Conservation (phyloP, 2,113 vertebrate genomes). For the Lepus europaeus region DNA sequence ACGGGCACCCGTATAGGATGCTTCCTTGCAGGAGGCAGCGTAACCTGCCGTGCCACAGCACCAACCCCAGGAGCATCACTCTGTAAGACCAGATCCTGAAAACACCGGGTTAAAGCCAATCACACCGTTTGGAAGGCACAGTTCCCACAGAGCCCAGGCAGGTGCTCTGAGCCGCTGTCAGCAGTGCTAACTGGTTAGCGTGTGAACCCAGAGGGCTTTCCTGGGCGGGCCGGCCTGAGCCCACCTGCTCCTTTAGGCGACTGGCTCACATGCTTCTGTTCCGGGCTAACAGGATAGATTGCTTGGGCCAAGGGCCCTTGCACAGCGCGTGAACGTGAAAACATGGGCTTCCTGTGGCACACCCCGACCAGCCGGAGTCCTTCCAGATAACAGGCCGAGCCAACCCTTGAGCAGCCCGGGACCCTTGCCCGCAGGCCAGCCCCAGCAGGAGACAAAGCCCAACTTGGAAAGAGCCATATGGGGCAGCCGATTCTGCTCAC, state of each 20-base stretch:
- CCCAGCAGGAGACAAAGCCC: slow-evolving; percentile 68
- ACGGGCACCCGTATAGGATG: no score
- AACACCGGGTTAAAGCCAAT: not conserved
- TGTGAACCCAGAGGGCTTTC: not conserved
- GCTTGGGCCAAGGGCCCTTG: not conserved
- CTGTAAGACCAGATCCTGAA: not conserved
- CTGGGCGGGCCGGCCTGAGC: not conserved
- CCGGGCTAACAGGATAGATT: not conserved
- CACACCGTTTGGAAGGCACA: fast-evolving
- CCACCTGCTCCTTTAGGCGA: not conserved
- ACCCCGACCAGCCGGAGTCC: not conserved
- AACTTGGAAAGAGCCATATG: slow-evolving; percentile 78
- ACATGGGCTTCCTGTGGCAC: not conserved
- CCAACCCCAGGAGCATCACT: not conserved
- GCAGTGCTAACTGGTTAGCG: no score
- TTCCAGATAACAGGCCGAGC: not conserved
- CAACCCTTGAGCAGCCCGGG: not conserved
- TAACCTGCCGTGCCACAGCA: no score
- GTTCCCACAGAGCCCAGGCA: not conserved
- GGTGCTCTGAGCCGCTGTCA: not conserved
- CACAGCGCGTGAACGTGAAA: not conserved
- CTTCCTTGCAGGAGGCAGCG: no score
- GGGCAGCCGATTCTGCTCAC: slow-evolving; percentile 55
- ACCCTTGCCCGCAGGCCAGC: slow-evolving; percentile 14
- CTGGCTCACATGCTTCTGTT: not conserved